phyloP scores from a whole-genome alignment of 2,888 invertebrate species.

The Prosapia bicincta region DNA sequence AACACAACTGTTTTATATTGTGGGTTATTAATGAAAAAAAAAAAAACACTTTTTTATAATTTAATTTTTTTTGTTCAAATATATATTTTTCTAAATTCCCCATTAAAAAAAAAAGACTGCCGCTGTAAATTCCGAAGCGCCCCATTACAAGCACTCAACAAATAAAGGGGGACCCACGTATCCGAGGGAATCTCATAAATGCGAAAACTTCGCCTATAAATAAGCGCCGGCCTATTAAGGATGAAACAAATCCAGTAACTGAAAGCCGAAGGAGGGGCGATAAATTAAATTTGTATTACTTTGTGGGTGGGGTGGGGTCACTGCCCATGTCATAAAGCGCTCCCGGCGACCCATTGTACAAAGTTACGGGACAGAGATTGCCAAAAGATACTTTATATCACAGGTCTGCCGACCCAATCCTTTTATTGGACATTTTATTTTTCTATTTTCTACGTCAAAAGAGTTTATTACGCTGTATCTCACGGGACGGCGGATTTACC shows the following conservation, averaged over 20 bases:
- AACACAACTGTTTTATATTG: too few relatives aligned
- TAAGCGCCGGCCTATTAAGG: neutral
- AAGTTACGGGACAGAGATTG: constrained; percentile 13
- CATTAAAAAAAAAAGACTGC: too few relatives aligned
- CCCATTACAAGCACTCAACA: too few relatives aligned
- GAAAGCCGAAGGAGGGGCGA: neutral
- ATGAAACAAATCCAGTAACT: neutral
- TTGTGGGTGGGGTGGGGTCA: neutral
- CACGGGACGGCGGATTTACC: neutral
- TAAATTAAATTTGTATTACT: neutral
- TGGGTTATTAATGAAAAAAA: too few relatives aligned
- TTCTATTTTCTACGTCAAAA: neutral
- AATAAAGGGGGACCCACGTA: neutral
- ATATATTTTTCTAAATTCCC: too few relatives aligned
- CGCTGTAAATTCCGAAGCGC: too few relatives aligned
- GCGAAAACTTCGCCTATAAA: neutral
- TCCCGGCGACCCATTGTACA: constrained; percentile 3
- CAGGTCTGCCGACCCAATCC: neutral
- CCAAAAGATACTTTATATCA: neutral
- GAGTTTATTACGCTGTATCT: neutral
- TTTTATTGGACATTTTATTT: neutral
- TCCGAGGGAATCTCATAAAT: neutral
- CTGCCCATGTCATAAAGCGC: constrained; percentile 8
- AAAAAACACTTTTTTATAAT: too few relatives aligned
- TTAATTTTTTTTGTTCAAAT: too few relatives aligned